A percentile compares a stretch with the other conserved stretches of the same genome.
These are phyloP conservation scores for Drosophila nr. perissopoda DNA, from an alignment of 2,888 invertebrate genomes.

Conservation along the genomic window DNA sequence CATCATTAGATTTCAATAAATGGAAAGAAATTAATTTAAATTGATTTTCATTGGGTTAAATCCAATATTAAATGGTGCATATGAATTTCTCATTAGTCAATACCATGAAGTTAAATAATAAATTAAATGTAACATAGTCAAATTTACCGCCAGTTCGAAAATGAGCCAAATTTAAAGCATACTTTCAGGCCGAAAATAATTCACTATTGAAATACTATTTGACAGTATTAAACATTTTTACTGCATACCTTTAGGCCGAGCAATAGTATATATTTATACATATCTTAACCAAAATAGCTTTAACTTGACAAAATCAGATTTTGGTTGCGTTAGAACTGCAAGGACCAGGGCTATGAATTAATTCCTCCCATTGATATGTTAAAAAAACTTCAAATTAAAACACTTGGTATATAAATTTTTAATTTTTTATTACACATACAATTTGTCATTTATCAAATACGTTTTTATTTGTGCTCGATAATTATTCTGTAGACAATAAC, in stretches of 20 bases:
- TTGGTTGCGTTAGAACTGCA: neutral
- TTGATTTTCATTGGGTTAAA: neutral
- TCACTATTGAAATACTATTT: neutral
- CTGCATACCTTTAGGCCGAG: neutral
- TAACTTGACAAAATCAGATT: neutral
- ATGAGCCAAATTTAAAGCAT: neutral
- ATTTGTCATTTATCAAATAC: conserved; percentile 60
- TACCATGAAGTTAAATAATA: neutral
- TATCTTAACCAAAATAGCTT: neutral
- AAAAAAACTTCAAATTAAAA: neutral
- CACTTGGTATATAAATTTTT: conserved; percentile 26
- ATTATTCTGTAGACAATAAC: conserved; percentile 41
- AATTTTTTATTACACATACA: conserved; percentile 76
- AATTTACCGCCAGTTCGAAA: neutral
- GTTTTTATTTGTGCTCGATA: conserved; percentile 47
- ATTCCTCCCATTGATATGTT: neutral
- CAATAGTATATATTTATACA: neutral
- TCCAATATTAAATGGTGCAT: neutral
- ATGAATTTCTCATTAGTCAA: neutral
- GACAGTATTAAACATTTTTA: fast-evolving
- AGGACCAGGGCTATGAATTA: neutral
- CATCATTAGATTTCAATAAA: neutral
- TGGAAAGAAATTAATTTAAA: neutral
- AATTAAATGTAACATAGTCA: neutral
- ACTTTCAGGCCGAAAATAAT: neutral